Conservation (phyloP, 2,797 vertebrate species). For the Enteromius paludinosus region DNA sequence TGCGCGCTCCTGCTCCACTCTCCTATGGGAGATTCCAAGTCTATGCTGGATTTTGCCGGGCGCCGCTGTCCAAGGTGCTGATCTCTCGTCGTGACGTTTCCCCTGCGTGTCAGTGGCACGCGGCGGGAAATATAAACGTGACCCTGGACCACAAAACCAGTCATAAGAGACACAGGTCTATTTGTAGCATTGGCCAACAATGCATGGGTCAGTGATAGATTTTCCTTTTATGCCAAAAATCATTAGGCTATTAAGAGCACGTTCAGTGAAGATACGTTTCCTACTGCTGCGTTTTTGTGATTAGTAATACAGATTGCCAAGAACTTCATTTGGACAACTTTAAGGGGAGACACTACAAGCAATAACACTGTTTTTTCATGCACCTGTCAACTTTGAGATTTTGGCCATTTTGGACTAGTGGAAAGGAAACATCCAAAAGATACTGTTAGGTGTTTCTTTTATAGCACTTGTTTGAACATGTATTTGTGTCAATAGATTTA, state of each 20-base stretch:
- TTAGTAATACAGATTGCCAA: neutral
- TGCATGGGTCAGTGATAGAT: neutral
- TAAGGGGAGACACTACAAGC: neutral
- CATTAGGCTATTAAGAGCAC: neutral
- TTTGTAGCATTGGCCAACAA: neutral
- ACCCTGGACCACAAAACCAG: neutral
- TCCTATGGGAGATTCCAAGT: constrained; percentile 52
- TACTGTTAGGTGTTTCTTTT: neutral
- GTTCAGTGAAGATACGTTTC: neutral
- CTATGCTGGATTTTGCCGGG: constrained; percentile 61
- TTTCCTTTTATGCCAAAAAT: neutral
- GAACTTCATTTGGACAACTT: neutral
- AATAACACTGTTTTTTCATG: neutral
- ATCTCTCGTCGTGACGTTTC: constrained; percentile 70
- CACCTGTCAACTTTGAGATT: neutral
- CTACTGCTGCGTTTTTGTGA: neutral
- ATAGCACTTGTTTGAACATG: neutral
- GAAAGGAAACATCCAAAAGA: neutral
- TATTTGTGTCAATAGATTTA: neutral
- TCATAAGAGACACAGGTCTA: neutral
- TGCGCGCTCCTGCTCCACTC: constrained; percentile 30
- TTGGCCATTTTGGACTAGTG: neutral
- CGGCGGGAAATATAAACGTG: constrained; percentile 72
- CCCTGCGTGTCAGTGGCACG: constrained; percentile 66
- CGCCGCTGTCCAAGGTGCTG: constrained; percentile 82